Percentiles rank a stretch among this genome's conserved stretches.
Conservation (phyloP, 1,140 invertebrate genomes). For the Drosophila bocki region DNA sequence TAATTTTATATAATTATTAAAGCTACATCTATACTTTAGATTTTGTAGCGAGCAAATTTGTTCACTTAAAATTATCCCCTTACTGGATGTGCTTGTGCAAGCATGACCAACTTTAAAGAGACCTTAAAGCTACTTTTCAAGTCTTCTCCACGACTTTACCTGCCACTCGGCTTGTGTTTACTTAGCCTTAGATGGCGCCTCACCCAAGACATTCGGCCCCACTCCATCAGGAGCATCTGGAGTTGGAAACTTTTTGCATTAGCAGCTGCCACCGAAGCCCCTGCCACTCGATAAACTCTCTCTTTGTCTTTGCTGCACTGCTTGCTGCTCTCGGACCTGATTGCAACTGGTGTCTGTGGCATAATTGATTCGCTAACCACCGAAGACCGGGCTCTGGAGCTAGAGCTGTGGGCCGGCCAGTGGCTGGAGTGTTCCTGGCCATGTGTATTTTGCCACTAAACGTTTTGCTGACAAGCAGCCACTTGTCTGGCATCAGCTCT, state of each 20-base stretch:
- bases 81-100: background rate
- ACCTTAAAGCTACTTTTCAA: slow-evolving; percentile 21
- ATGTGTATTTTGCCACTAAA: slow-evolving; percentile 72
- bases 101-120: slow-evolving; percentile 11
- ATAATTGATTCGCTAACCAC: slow-evolving; percentile 77
- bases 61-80: background rate
- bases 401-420: slow-evolving; percentile 1
- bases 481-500: slow-evolving; percentile 60
- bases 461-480: slow-evolving; percentile 81
- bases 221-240: slow-evolving; percentile 21
- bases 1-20: too few relatives aligned
- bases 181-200: slow-evolving; percentile 38
- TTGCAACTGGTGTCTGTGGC: slow-evolving; percentile 77
- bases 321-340: slow-evolving; percentile 32
- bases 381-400: slow-evolving; percentile 27
- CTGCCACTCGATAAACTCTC: slow-evolving; percentile 10
- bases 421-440: slow-evolving; percentile 31
- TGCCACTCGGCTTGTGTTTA: slow-evolving; percentile 24
- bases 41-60: too few relatives aligned
- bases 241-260: slow-evolving; percentile 74
- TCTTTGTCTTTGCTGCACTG: slow-evolving; percentile 33
- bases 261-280: slow-evolving; percentile 57
- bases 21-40: too few relatives aligned
- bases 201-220: slow-evolving; percentile 3
- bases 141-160: slow-evolving; percentile 12